Conservation (phyloP, 2,888 invertebrate genomes). For the Volucella inflata region DNA sequence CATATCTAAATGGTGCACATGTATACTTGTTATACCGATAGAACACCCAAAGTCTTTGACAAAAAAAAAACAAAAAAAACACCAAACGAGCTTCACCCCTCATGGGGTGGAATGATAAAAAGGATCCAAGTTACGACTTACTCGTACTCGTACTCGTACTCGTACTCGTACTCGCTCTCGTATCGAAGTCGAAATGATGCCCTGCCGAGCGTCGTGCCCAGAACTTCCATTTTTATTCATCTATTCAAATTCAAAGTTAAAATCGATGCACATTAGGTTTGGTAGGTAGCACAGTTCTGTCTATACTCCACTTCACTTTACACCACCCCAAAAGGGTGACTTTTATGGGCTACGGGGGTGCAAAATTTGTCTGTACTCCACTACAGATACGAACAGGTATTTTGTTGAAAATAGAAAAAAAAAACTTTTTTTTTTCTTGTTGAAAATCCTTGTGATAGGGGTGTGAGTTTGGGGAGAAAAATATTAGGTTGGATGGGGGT, state of each 20-base stretch:
- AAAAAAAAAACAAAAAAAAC: conserved; percentile 13
- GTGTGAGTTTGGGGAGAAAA: not conserved
- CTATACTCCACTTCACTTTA: conserved; percentile 3
- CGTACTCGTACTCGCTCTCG: too few relatives aligned
- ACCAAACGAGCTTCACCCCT: not conserved
- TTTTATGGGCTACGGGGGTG: not conserved
- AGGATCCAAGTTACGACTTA: conserved; percentile 43
- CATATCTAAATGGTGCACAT: conserved; percentile 72
- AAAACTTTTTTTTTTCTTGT: conserved; percentile 34
- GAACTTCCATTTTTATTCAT: conserved; percentile 70
- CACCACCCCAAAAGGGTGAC: conserved; percentile 29
- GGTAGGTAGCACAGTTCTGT: conserved; percentile 16
- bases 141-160: too few relatives aligned
- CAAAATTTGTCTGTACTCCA: conserved; percentile 28
- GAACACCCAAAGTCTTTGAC: conserved; percentile 32
- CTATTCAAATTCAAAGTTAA: conserved; percentile 75
- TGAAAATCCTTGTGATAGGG: conserved; percentile 32
- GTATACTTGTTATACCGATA: conserved; percentile 60
- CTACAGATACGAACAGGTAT: conserved; percentile 69
- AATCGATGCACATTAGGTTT: conserved; percentile 67
- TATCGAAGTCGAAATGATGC: conserved; percentile 66
- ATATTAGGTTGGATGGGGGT: not conserved
- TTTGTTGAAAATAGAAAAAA: not conserved
- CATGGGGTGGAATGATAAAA: conserved; percentile 59
- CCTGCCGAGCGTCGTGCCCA: conserved; percentile 36